Evolutionary conservation across 2,888 invertebrate species (phyloP).

Genomic region (Drosophila pseudotalamancana): DNA sequence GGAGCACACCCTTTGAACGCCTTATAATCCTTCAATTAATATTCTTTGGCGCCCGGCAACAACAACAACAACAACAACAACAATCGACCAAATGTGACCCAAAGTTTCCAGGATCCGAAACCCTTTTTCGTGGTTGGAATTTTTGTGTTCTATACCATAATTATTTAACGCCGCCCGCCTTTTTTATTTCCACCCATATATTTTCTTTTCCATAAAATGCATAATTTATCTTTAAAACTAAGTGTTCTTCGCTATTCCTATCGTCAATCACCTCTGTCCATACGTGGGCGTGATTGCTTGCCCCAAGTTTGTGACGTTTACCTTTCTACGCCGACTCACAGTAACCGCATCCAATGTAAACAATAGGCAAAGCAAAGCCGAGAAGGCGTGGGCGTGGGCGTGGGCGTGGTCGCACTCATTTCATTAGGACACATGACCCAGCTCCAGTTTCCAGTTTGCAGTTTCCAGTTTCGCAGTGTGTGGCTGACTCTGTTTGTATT

Average conservation of each 20-base stretch:
- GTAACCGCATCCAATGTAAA: constrained; percentile 34
- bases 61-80: constrained; percentile 27
- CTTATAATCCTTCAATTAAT: constrained; percentile 78
- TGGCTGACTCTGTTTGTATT: constrained; percentile 68
- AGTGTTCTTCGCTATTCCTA: constrained; percentile 1
- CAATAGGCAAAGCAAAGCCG: constrained; percentile 29
- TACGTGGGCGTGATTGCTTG: constrained; percentile 15
- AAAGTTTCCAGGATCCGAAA: constrained; percentile 47
- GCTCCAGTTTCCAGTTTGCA: background rate
- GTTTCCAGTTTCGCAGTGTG: background rate
- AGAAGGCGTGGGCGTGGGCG: background rate
- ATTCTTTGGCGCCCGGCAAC: constrained; percentile 62
- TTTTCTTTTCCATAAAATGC: constrained; percentile 48
- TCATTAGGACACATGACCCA: constrained; percentile 59
- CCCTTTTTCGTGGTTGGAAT: constrained; percentile 70
- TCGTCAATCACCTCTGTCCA: background rate
- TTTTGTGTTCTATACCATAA: constrained; percentile 44
- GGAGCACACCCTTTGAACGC: constrained; percentile 48
- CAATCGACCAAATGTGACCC: constrained; percentile 57
- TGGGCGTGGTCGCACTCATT: constrained; percentile 46
- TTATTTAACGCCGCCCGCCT: constrained; percentile 60
- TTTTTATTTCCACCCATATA: background rate
- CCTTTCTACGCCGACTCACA: constrained; percentile 44
- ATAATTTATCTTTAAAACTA: constrained; percentile 59
- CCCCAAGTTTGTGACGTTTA: constrained; percentile 57